Evolutionary conservation across 2,113 vertebrate genomes (phyloP).

Genomic region (Fukomys damarensis): DNA sequence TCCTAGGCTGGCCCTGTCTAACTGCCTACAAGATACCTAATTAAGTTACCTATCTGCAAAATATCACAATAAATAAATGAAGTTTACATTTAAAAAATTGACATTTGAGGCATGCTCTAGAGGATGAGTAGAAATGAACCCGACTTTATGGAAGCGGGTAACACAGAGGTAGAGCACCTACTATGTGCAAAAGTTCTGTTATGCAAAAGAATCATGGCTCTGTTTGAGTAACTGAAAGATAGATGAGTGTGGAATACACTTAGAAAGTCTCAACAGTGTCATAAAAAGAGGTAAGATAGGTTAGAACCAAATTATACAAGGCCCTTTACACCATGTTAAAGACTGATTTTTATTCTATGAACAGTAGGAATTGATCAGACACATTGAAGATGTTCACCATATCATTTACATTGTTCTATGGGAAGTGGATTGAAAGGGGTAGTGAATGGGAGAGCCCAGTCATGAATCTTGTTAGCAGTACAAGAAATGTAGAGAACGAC

Average conservation of each 20-base stretch:
- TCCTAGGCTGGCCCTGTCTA: no score
- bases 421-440: background rate
- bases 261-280: background rate
- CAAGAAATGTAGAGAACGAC: background rate
- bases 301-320: background rate
- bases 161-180: background rate
- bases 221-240: background rate
- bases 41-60: no score
- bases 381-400: background rate
- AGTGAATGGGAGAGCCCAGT: background rate
- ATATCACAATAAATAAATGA: no score
- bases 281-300: background rate
- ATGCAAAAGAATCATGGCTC: background rate
- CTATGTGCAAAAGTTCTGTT: background rate
- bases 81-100: no score
- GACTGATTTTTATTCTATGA: constrained; percentile 7
- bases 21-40: no score
- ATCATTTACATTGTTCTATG: background rate
- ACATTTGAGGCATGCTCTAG: background rate
- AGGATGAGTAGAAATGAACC: background rate
- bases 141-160: background rate
- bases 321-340: background rate
- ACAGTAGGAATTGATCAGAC: background rate
- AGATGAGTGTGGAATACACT: background rate
- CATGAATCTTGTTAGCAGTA: background rate